These are phyloP conservation scores for Ibycter americanus DNA, from an alignment of 2,797 vertebrate species.

Conservation along the genomic window DNA sequence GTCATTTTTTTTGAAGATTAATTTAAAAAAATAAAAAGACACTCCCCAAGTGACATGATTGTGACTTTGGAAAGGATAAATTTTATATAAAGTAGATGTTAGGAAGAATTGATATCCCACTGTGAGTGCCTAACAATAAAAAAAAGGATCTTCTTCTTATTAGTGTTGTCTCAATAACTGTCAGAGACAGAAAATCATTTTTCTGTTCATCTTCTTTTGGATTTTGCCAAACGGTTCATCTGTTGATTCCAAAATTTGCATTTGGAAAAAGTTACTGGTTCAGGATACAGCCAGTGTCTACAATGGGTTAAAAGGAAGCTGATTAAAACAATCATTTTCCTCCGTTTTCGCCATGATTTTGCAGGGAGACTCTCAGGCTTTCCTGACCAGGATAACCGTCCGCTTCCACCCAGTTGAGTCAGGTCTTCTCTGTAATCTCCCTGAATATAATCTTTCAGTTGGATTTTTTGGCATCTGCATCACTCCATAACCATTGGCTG, in stretches of 20 bases:
- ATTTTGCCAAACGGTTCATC: neutral
- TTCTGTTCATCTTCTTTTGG: neutral
- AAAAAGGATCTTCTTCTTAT: neutral
- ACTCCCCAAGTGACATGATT: neutral
- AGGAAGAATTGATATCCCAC: neutral
- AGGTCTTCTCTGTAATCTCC: slow-evolving; percentile 33
- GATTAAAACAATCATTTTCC: neutral
- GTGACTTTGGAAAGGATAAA: neutral
- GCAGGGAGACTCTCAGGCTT: neutral
- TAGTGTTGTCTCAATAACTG: neutral
- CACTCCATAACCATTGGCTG: slow-evolving; percentile 53
- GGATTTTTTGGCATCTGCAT: slow-evolving; percentile 57
- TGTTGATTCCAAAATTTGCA: neutral
- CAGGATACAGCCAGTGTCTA: neutral
- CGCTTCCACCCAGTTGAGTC: slow-evolving; percentile 4
- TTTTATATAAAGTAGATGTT: neutral
- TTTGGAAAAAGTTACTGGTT: neutral
- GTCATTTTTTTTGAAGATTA: neutral
- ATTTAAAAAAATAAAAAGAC: neutral
- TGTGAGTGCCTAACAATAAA: neutral
- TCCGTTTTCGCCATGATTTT: slow-evolving; percentile 9
- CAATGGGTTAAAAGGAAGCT: neutral
- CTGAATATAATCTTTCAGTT: slow-evolving; percentile 52
- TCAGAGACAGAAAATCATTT: neutral
- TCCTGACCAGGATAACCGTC: neutral